These are phyloP conservation scores for Peromyscus aztecus DNA, from an alignment of 2,797 vertebrate species.

Conservation along the genomic window DNA sequence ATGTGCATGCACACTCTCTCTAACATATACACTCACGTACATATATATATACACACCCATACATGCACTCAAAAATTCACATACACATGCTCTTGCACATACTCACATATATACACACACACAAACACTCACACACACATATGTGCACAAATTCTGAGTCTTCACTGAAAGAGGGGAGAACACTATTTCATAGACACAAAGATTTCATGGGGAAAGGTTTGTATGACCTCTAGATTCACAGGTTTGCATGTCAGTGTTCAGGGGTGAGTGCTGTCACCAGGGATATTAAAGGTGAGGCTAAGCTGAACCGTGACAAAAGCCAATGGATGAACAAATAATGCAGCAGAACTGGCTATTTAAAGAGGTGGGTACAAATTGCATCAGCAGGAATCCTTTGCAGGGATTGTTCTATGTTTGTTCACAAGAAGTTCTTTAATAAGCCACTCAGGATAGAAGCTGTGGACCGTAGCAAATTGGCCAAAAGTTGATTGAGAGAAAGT, in stretches of 20 bases:
- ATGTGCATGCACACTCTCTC: too few species aligned
- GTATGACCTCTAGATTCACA: background rate
- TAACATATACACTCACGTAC: background rate
- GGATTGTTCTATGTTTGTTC: background rate
- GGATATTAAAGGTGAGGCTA: background rate
- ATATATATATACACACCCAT: background rate
- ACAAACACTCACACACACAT: background rate
- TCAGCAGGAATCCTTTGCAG: constrained; percentile 17
- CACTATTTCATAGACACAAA: background rate
- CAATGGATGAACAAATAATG: background rate
- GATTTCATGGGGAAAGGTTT: background rate
- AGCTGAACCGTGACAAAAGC: background rate
- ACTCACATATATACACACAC: background rate
- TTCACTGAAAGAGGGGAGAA: background rate
- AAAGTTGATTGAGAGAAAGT: constrained; percentile 41
- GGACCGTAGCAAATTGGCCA: constrained; percentile 34
- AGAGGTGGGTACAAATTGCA: background rate
- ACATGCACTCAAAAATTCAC: background rate
- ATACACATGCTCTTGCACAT: background rate
- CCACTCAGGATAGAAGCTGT: background rate
- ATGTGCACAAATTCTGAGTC: background rate
- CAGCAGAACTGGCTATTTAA: background rate
- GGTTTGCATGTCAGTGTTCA: background rate
- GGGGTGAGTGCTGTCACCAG: background rate
- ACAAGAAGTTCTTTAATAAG: constrained; percentile 42